These are phyloP conservation scores for Aleiodes sp. DNA, from an alignment of 1,140 invertebrate species.

Conservation along the genomic window DNA sequence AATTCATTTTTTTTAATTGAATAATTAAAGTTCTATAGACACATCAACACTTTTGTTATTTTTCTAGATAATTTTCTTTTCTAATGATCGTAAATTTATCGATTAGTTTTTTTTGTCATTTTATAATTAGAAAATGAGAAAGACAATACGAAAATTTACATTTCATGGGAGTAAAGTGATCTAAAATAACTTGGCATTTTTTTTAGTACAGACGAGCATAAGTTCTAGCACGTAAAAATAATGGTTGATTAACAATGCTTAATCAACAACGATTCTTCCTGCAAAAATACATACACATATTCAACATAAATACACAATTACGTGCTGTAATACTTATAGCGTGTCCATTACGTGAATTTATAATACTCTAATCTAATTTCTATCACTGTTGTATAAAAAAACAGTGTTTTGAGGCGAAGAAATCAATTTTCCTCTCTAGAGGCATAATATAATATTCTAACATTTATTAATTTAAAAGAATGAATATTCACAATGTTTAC, in stretches of 20 bases:
- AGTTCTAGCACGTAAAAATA: slow-evolving; percentile 11
- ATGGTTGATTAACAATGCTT: not conserved
- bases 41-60: slow-evolving; percentile 13
- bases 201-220: not conserved
- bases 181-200: not conserved
- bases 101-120: not conserved
- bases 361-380: slow-evolving; percentile 22
- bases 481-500: no score
- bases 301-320: slow-evolving; percentile 20
- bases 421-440: not conserved
- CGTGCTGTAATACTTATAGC: slow-evolving; percentile 19
- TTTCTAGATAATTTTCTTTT: slow-evolving; percentile 12
- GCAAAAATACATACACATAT: slow-evolving; percentile 18
- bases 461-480: no score
- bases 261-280: slow-evolving; percentile 2
- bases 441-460: slow-evolving; percentile 1
- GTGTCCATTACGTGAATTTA: slow-evolving; percentile 17
- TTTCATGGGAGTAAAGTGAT: not conserved
- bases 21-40: slow-evolving; percentile 26
- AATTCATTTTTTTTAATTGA: slow-evolving; percentile 9
- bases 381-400: slow-evolving; percentile 28
- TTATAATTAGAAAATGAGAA: not conserved
- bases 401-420: not conserved
- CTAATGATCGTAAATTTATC: slow-evolving; percentile 23
- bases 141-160: not conserved